Evolutionary conservation across 2,797 vertebrate species (phyloP).

Genomic region (Lepilemur ruficaudatus): DNA sequence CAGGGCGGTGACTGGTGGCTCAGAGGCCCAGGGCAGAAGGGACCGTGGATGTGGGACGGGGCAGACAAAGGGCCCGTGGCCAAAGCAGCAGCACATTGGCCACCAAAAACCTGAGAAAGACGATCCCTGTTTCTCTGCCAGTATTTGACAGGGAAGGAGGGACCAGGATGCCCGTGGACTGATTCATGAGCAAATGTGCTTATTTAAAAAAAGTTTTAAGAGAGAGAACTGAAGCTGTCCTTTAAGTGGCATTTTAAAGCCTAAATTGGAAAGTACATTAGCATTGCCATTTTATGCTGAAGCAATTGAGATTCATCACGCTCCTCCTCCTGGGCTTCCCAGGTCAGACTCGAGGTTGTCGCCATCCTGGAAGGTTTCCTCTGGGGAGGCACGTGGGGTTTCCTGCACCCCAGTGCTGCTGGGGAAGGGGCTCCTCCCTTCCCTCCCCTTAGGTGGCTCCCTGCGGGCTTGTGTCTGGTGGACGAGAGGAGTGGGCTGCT

Average conservation of each 20-base stretch:
- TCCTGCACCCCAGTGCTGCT: not conserved
- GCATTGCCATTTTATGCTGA: conserved; percentile 61
- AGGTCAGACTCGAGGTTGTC: not conserved
- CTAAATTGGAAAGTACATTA: conserved; percentile 61
- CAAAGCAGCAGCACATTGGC: not conserved
- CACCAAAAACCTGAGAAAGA: not conserved
- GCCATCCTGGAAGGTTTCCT: not conserved
- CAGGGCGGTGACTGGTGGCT: no score
- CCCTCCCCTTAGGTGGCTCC: not conserved
- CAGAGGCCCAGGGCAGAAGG: not conserved
- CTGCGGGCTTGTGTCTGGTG: not conserved
- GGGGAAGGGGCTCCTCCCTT: not conserved
- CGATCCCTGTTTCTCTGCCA: not conserved
- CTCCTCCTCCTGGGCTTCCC: not conserved
- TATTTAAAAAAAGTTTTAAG: conserved; percentile 30
- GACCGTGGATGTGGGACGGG: rapidly evolving
- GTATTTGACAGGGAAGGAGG: not conserved
- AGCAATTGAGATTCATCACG: not conserved
- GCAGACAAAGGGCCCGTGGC: not conserved
- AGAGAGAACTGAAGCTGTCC: conserved; percentile 63
- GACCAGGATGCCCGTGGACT: not conserved
- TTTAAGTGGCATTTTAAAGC: conserved; percentile 75
- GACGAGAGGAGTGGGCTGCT: not conserved
- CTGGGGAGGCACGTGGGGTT: not conserved
- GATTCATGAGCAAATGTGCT: conserved; percentile 52